Conservation (phyloP, 1,140 invertebrate genomes). For the Camponotus vicinus region DNA sequence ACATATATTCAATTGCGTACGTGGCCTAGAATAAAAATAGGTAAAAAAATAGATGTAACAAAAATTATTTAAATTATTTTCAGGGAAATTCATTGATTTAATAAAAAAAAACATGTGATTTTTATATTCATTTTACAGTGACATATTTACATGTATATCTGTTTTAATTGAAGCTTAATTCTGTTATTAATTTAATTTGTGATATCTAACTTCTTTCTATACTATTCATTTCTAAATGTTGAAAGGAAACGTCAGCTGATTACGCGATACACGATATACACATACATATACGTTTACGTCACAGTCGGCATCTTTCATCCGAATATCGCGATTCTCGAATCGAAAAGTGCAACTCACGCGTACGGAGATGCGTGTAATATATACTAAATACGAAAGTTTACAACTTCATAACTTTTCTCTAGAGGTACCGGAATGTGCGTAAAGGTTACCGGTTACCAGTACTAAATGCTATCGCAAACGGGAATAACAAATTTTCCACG, state of each 20-base stretch:
- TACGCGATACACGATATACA: neutral
- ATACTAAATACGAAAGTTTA: conserved; percentile 42
- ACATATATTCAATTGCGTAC: neutral
- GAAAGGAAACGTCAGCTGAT: neutral
- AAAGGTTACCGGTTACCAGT: conserved; percentile 34
- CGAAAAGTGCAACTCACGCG: neutral
- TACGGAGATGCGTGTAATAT: neutral
- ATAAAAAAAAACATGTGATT: neutral
- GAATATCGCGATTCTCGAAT: neutral
- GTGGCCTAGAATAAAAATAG: neutral
- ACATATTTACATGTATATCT: no score
- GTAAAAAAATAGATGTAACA: no score
- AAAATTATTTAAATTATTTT: conserved; percentile 6
- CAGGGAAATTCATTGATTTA: neutral
- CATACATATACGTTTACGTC: neutral
- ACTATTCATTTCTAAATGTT: neutral
- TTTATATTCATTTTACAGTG: neutral
- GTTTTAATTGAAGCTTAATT: neutral
- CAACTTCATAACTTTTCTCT: conserved; percentile 52
- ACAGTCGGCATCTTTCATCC: neutral
- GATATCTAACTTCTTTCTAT: neutral
- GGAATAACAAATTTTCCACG: conserved; percentile 66
- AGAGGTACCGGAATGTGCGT: neutral
- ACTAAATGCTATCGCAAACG: conserved; percentile 50
- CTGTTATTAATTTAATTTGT: neutral